Evolutionary conservation across 2,113 vertebrate genomes (phyloP).

Genomic region (Protobothrops flavoviridis): DNA sequence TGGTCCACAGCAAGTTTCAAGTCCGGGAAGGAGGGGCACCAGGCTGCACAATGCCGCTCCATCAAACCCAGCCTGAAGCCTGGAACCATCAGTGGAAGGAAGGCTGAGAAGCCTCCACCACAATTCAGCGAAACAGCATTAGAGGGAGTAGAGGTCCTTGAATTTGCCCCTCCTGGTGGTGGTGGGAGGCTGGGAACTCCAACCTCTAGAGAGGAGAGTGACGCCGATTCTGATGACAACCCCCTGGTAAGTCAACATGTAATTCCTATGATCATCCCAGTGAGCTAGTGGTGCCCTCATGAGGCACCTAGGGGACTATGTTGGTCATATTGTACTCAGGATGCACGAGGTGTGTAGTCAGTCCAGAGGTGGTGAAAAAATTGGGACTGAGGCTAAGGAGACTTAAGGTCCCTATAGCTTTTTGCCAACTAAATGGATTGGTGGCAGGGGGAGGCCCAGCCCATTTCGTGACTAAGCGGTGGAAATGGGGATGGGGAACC

Average conservation of each 20-base stretch:
- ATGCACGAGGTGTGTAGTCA: neutral
- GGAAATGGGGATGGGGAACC: neutral
- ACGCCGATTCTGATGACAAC: neutral
- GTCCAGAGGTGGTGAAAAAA: neutral
- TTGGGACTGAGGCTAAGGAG: neutral
- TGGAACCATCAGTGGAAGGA: neutral
- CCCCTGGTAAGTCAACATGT: neutral
- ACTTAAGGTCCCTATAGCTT: neutral
- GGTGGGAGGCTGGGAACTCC: too few species aligned
- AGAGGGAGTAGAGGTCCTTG: too few species aligned
- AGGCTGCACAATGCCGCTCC: rapidly evolving
- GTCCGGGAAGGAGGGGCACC: neutral
- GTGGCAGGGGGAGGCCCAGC: neutral
- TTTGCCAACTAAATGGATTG: too few species aligned
- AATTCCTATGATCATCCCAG: neutral
- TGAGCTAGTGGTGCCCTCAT: neutral
- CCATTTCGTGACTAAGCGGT: neutral
- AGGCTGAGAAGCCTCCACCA: neutral
- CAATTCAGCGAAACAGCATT: neutral
- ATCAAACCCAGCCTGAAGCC: neutral
- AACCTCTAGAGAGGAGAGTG: neutral
- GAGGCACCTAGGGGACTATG: neutral
- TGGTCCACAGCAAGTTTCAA: neutral
- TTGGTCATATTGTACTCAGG: neutral
- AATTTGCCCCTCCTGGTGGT: too few species aligned